Base-by-base conservation (phyloP, 1,140 invertebrate species). In the Acromyrmex charruanus region DNA sequence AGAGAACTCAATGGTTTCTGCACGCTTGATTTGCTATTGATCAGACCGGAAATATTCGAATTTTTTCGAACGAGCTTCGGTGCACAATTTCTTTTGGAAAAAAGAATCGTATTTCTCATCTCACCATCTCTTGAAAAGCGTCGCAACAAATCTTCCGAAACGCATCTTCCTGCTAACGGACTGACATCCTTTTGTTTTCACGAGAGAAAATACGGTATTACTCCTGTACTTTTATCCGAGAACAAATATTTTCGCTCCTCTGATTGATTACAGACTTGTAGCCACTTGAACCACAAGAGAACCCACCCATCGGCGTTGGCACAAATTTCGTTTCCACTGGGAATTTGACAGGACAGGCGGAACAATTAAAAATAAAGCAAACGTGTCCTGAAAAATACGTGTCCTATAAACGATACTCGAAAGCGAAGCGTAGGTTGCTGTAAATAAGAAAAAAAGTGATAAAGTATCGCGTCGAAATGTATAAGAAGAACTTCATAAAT, bases 211-310 rank as follows among this genome's bases (percentile, higher is more conserved):
- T n/a, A 3, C 1, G 51, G 16, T 44, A 21, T 49, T 31, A 25
- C 53, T 49, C 28, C 39, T 44, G 49, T 35, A 31, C n/a, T 81
- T 49, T 59, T 14, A 25, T 74, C 2, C 25, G 55, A 49, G 35
- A 25, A 74, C 25, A 82, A 82, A 82, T 74, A 82, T 74, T 82
- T 82, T 74, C 39, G 53, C 35, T 82, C 39, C 18, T 6, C 61
- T 55, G 25, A n/a, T 82, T 53, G 53, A 82, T 82, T 72, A 61
- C 18, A 1, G 51, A 44, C 49, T 69, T 69, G 21, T 61, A 61
- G 31, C 53, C 25, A 59, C 61, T 79, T 65, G 58, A 16, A 28
- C 16, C 12, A 12, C 53, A 21, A 44, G 10, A 35, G 18, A 59
- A 44, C 10, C 10, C 21, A 63, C 18, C 18, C 53, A 7, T 66